Evolutionary conservation across 2,797 vertebrate species (phyloP), one percentile per base, ranked within the genome.

Genomic region (Danio albolineatus): DNA sequence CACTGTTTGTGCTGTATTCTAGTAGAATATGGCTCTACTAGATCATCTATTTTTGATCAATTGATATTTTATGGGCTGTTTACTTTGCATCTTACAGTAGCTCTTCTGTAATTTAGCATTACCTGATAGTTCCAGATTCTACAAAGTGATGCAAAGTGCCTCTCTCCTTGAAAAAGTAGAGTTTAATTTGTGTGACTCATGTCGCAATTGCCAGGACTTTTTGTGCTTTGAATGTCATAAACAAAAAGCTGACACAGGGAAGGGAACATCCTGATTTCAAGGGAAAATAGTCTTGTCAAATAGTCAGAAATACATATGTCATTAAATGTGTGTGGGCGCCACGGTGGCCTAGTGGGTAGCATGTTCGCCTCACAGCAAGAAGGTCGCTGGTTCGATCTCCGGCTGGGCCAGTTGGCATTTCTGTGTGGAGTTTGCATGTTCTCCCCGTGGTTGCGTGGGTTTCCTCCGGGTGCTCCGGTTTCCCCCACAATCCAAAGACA

Each of bases 21-120:
- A n/a, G n/a, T n/a, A 28, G 28, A 28, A 28, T 28, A 28, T 28
- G 28, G 1, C 13, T 17, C 36, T 36, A 16, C 54, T 59, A 48
- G 9, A 10, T 72, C 38, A 21, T 44, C 2, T 6, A 16, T 57
- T 19, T 72, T 41, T 21, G 12, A 19, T 56, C 41, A 19, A 14
- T 56, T 36, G 7, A 14, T 16, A 36, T 54, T 73, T 59, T 73
- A 49, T 14, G 16, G 19, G 60, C 36, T 41, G 48, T 62, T 17
- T 64, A 48, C 13, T 39, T 76, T 6, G 54, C 53, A 76, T 64
- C 48, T 38, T n/a, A n/a, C n/a, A n/a, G n/a, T n/a, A 64, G 36
- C 17, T 65, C n/a, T 41, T 53, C 59, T 62, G 46, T 28, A 76
- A 53, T 64, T 36, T 7, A n/a, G 60, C 8, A 54, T 54, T 54